These are phyloP conservation scores for Calyptommatus sinebrachiatus DNA, from an alignment of 2,113 vertebrate species.

Conservation along the genomic window DNA sequence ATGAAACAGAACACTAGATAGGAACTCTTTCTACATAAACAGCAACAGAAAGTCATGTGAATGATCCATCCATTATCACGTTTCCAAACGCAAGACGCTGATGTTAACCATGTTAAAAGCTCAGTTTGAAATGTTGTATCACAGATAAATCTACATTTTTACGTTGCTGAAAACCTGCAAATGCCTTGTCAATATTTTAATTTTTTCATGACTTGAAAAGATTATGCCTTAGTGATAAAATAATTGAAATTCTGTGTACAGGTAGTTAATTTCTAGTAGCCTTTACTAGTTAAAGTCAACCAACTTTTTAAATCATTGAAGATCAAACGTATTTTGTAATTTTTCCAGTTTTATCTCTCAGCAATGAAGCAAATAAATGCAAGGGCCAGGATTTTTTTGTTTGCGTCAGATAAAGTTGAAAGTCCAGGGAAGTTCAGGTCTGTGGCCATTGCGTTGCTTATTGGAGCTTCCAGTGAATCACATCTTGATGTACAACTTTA, in stretches of 20 bases:
- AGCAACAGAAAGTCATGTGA: neutral
- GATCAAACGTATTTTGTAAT: neutral
- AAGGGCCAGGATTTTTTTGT: neutral
- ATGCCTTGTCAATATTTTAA: neutral
- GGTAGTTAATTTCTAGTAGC: neutral
- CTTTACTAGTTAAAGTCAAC: neutral
- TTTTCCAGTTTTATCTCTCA: neutral
- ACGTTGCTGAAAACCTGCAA: neutral
- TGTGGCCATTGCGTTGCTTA: neutral
- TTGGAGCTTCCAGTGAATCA: neutral
- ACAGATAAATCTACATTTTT: neutral
- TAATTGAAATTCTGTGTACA: neutral
- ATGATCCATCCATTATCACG: neutral
- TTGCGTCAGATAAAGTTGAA: neutral
- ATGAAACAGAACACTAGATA: neutral
- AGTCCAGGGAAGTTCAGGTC: neutral
- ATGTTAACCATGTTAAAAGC: neutral
- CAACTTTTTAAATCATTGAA: neutral
- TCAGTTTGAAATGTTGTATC: neutral
- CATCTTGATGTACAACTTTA: neutral
- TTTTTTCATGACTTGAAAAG: conserved; percentile 11
- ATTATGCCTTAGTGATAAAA: neutral
- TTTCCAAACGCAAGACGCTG: neutral
- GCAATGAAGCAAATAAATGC: neutral
- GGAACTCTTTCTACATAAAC: neutral